Evolutionary conservation across 2,888 invertebrate genomes (phyloP).

Genomic region (Iselma pallidipennis): DNA sequence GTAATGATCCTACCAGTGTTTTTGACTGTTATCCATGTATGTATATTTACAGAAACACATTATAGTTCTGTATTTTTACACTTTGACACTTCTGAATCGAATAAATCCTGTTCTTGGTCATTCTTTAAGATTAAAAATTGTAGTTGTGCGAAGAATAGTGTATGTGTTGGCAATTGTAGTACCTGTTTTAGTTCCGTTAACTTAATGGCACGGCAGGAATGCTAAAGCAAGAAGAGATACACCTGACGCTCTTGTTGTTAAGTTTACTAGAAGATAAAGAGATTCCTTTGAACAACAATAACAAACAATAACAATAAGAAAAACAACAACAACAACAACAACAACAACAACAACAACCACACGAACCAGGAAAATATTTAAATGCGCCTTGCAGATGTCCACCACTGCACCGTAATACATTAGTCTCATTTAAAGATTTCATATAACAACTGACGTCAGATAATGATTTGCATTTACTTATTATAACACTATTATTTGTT

Average conservation of each 20-base stretch:
- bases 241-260: conserved; percentile 17
- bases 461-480: conserved; percentile 18
- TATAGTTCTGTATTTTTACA: too few species aligned
- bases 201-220: conserved; percentile 19
- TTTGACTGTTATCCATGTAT: too few species aligned
- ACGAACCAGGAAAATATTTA: neutral
- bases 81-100: too few species aligned
- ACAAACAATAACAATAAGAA: neutral
- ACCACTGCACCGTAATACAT: conserved; percentile 5
- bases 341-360: neutral
- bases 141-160: too few species aligned
- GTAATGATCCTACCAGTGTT: neutral
- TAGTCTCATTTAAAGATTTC: conserved; percentile 16
- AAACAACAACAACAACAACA: neutral
- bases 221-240: conserved; percentile 8
- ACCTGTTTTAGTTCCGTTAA: conserved; percentile 25
- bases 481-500: conserved; percentile 13
- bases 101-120: too few species aligned
- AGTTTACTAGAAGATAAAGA: neutral
- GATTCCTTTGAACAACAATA: neutral
- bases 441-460: conserved; percentile 37
- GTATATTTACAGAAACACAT: too few species aligned
- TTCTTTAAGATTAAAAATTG: too few species aligned
- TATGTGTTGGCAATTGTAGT: conserved; percentile 11
- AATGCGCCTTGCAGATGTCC: neutral